Percentiles rank a stretch among this genome's conserved stretches.
Evolutionary conservation across 2,888 invertebrate species (phyloP).

Genomic region (Xanthostigma xanthostigma): DNA sequence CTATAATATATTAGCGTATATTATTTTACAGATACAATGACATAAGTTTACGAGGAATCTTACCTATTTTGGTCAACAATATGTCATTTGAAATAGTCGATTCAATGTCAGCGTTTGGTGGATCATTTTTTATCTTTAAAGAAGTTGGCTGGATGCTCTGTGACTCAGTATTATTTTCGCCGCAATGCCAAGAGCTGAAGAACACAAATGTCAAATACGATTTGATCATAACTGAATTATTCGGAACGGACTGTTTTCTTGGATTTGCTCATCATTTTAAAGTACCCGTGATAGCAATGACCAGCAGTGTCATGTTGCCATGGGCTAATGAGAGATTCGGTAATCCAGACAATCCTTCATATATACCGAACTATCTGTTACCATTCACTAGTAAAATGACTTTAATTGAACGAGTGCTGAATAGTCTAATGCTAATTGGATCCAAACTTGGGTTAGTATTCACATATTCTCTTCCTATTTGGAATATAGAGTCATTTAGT

Average conservation of each 20-base stretch:
- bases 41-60: neutral
- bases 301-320: conserved; percentile 38
- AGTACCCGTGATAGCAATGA: conserved; percentile 38
- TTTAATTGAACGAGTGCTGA: conserved; percentile 33
- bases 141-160: neutral
- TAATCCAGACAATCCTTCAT: conserved; percentile 40
- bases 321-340: conserved; percentile 40
- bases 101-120: neutral
- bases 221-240: conserved; percentile 39
- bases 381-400: conserved; percentile 34
- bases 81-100: neutral
- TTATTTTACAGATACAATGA: neutral
- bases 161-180: neutral
- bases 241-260: conserved; percentile 43
- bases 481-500: no score
- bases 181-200: conserved; percentile 7
- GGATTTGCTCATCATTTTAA: conserved; percentile 39
- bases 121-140: neutral
- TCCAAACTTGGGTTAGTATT: conserved; percentile 12
- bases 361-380: conserved; percentile 39
- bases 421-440: conserved; percentile 22
- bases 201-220: conserved; percentile 13
- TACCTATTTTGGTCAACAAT: neutral
- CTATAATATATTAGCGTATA: neutral
- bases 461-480: neutral